A percentile compares a stretch with the other conserved stretches of the same genome.
Conservation (phyloP, 2,888 invertebrate genomes). For the Lysandra bellargus region DNA sequence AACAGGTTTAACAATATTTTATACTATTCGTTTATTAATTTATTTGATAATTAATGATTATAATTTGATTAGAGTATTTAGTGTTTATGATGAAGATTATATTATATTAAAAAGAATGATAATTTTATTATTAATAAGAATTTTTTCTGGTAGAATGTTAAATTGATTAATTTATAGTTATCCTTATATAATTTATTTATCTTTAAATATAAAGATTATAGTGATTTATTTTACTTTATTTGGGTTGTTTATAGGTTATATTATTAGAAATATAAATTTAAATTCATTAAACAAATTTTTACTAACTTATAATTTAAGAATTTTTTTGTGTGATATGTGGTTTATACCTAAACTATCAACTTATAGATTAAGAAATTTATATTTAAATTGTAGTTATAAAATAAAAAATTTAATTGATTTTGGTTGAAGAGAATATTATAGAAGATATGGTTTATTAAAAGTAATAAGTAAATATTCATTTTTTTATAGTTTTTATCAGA, state of each 20-base stretch:
- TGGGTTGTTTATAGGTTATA: conserved; percentile 63
- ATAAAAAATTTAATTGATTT: conserved; percentile 70
- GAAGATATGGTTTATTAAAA: conserved; percentile 63
- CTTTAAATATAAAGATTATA: conserved; percentile 74
- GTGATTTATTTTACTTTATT: conserved; percentile 73
- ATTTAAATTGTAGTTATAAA: conserved; percentile 64
- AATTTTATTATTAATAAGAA: conserved; percentile 72
- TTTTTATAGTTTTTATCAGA: conserved; percentile 63
- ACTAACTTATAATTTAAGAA: conserved; percentile 55
- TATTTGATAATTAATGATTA: conserved; percentile 75
- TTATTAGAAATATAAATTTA: conserved; percentile 67
- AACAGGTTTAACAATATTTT: conserved; percentile 79
- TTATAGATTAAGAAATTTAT: conserved; percentile 67
- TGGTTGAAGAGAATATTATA: conserved; percentile 73
- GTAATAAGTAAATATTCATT: conserved; percentile 63
- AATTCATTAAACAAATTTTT: conserved; percentile 67
- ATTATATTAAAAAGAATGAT: conserved; percentile 72
- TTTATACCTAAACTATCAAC: conserved; percentile 76
- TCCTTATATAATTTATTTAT: conserved; percentile 77
- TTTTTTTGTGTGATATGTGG: conserved; percentile 71
- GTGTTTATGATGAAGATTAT: conserved; percentile 73
- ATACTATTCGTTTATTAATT: conserved; percentile 79
- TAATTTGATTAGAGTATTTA: conserved; percentile 71
- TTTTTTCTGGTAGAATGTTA: conserved; percentile 77
- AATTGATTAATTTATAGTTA: conserved; percentile 78